Base-by-base conservation (phyloP, 2,888 invertebrate genomes). In the Leptopilina syphax region DNA sequence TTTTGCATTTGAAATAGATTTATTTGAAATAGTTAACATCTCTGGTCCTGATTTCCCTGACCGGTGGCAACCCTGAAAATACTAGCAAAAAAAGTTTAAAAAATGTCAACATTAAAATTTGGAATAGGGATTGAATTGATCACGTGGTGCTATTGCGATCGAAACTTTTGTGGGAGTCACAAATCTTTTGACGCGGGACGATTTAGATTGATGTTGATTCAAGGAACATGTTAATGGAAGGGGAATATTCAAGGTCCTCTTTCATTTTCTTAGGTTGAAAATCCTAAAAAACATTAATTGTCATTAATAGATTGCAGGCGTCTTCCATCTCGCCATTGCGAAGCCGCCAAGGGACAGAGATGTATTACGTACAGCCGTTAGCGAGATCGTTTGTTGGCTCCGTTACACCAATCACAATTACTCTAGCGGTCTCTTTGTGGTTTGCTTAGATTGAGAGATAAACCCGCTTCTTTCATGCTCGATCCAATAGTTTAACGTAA, bases 401-500 rank as follows among this genome's bases (percentile, higher is more conserved):
- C 34, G 73, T 73, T 73, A 57, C 54, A 73, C 76, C 76, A 65
- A 77, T 77, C 76, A 65, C 65, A 77, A 77, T 65, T 65, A 65
- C 76, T 65, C 65, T 1, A 44, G 65, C 65, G 63, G 76, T 12
- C 13, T 82, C 87, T 87, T 87, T 89, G 87, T 86, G 79, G 82
- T 81, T 44, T 81, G 80, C 77, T 79, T 85, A 87, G 88, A 90
- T 90, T 89, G 89, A 90, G 88, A 88, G 89, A 89, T 90, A 89
- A 44, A 89, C 82, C 86, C 84, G 83, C 85, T 86, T 34, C 85
- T 84, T 87, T 86, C 85, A 85, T 85, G 85, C 83, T 84, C 84
- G 85, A 85, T 88, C 85, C 85, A 87, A 89, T 89, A 90, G 89
- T 89, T 90, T 86, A 87, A 86, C 85, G 86, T 87, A 89, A 88